phyloP scores from a whole-genome alignment of 2,113 vertebrate species.

The Opisthocomus hoazin region DNA sequence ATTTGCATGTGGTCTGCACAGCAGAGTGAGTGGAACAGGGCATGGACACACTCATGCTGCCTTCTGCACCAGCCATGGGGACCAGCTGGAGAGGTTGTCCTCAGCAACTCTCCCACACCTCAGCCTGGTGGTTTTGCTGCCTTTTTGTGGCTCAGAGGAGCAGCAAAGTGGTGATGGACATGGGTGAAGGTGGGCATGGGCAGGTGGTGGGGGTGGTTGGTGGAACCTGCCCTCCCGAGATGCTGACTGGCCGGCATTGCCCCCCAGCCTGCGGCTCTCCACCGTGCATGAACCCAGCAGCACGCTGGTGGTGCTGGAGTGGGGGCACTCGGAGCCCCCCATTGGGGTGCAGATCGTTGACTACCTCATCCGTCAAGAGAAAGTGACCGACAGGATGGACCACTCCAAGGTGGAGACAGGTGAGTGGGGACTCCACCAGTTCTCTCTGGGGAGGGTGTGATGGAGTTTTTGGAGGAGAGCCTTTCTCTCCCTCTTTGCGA shows the following conservation, averaged over 20 bases:
- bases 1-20: neutral
- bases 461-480: neutral
- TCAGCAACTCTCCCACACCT: neutral
- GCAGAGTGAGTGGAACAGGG: neutral
- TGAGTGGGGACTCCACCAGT: slow-evolving; percentile 30
- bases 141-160: neutral
- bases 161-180: neutral
- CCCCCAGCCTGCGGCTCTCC: slow-evolving; percentile 84
- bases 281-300: slow-evolving; percentile 92
- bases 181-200: neutral
- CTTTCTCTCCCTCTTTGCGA: neutral
- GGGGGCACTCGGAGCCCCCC: slow-evolving; percentile 91
- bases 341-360: slow-evolving; percentile 93
- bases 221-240: neutral
- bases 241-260: neutral
- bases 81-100: neutral
- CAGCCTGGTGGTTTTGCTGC: neutral
- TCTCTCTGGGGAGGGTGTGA: neutral
- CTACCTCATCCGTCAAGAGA: slow-evolving; percentile 97
- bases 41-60: neutral
- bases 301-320: slow-evolving; percentile 92
- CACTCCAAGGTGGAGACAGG: slow-evolving; percentile 98
- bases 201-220: neutral
- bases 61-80: neutral
- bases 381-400: slow-evolving; percentile 91